phyloP scores from a whole-genome alignment of 2,113 vertebrate species.

The Paramormyrops kingsleyae region DNA sequence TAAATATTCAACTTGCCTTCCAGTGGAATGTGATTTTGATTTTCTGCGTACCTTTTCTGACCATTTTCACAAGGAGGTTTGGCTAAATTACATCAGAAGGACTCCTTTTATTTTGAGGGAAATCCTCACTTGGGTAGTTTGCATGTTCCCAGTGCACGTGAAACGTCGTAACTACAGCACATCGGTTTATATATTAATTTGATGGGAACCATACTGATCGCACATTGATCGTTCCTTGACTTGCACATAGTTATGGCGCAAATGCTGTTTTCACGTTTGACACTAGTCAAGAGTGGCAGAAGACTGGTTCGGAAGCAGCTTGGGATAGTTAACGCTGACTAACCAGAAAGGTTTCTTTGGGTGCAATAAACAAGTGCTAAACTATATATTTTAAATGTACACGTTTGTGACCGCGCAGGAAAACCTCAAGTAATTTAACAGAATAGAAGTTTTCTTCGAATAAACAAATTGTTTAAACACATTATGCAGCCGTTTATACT shows the following conservation, averaged over 20 bases:
- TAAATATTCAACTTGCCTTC: slow-evolving; percentile 5
- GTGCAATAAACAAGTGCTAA: background rate
- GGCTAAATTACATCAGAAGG: background rate
- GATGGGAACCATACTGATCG: background rate
- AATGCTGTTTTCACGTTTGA: background rate
- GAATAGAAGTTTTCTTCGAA: background rate
- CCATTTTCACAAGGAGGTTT: background rate
- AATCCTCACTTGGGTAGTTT: background rate
- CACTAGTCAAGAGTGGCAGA: background rate
- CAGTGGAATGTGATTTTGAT: background rate
- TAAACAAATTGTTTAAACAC: background rate
- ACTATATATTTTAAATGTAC: background rate
- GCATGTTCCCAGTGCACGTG: background rate
- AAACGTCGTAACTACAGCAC: background rate
- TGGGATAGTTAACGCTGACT: background rate
- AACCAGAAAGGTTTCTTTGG: background rate
- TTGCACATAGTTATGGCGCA: background rate
- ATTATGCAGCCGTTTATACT: background rate
- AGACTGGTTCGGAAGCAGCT: background rate
- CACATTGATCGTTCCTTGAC: background rate
- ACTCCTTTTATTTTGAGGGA: background rate
- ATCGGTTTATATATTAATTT: background rate
- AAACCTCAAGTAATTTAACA: too few species aligned
- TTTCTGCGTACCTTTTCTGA: background rate
- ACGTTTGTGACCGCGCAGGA: background rate